phyloP scores from a whole-genome alignment of 1,140 invertebrate species.

The Aculops lycopersici region DNA sequence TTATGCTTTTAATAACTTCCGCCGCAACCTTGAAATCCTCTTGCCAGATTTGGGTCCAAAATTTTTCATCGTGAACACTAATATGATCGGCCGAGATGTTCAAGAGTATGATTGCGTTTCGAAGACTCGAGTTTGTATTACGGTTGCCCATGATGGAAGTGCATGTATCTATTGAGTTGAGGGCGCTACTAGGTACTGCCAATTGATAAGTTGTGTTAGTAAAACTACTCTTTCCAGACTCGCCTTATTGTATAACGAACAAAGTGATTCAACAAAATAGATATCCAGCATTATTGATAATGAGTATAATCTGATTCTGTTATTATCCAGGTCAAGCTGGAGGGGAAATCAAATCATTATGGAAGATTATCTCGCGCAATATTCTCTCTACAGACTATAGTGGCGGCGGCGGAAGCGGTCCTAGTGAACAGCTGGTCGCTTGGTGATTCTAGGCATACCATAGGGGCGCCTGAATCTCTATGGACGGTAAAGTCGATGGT shows the following conservation, averaged over 20 bases:
- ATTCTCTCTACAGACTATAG: too few relatives aligned
- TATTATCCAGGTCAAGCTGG: too few relatives aligned
- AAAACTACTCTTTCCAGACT: background rate
- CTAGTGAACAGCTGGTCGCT: too few relatives aligned
- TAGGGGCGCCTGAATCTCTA: too few relatives aligned
- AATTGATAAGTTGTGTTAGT: background rate
- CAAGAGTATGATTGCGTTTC: conserved; percentile 79
- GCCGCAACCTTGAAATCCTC: conserved; percentile 69
- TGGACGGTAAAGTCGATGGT: too few relatives aligned
- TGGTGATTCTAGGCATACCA: too few relatives aligned
- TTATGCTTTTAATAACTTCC: conserved; percentile 85
- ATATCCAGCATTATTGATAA: too few relatives aligned
- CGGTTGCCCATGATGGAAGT: conserved; percentile 76
- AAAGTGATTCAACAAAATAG: background rate
- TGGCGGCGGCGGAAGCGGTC: too few relatives aligned
- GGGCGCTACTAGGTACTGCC: background rate
- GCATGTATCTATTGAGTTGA: conserved; percentile 15
- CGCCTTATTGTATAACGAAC: background rate
- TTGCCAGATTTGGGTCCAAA: conserved; percentile 98
- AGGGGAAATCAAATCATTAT: too few relatives aligned
- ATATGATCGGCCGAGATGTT: conserved; percentile 79
- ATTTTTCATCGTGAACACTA: conserved; percentile 57
- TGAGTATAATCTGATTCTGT: too few relatives aligned
- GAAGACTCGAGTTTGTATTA: conserved; percentile 83
- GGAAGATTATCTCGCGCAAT: too few relatives aligned